phyloP scores from a whole-genome alignment of 2,113 vertebrate species.

The Larimichthys polyactis region DNA sequence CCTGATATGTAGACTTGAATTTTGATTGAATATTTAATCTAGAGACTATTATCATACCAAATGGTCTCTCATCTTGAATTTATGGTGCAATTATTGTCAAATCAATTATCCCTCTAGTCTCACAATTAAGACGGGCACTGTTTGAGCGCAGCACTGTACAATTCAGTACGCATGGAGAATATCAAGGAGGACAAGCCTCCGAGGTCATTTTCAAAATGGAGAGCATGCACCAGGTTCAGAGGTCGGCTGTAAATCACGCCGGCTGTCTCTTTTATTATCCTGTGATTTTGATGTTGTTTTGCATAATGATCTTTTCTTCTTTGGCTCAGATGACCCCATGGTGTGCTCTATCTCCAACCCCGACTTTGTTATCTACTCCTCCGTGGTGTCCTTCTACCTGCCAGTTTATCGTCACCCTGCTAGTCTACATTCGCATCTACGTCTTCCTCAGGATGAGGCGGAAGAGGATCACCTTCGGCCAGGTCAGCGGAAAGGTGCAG shows the following conservation, averaged over 20 bases:
- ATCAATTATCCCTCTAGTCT: constrained; percentile 24
- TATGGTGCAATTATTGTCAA: constrained; percentile 26
- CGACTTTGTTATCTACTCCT: constrained; percentile 95
- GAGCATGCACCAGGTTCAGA: constrained; percentile 5
- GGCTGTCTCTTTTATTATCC: neutral
- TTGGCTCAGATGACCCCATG: constrained; percentile 86
- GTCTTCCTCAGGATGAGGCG: constrained; percentile 90
- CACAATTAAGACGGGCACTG: neutral
- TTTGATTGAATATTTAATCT: constrained; percentile 30
- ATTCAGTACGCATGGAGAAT: neutral
- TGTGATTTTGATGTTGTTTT: constrained; percentile 15
- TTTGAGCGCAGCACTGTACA: neutral
- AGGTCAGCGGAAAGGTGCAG: constrained; percentile 88
- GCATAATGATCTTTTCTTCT: constrained; percentile 20
- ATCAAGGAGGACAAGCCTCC: neutral
- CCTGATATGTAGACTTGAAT: constrained; percentile 6
- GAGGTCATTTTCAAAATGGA: constrained; percentile 13
- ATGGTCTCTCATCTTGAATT: constrained; percentile 18
- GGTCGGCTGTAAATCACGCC: constrained; percentile 11
- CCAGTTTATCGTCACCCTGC: constrained; percentile 93
- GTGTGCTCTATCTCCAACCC: constrained; percentile 97
- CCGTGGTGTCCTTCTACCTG: constrained; percentile 95
- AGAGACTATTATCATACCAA: constrained; percentile 10
- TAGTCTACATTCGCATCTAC: constrained; percentile 95
- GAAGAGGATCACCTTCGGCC: constrained; percentile 89